phyloP scores from a whole-genome alignment of 2,113 vertebrate species.

The Equus przewalskii region DNA sequence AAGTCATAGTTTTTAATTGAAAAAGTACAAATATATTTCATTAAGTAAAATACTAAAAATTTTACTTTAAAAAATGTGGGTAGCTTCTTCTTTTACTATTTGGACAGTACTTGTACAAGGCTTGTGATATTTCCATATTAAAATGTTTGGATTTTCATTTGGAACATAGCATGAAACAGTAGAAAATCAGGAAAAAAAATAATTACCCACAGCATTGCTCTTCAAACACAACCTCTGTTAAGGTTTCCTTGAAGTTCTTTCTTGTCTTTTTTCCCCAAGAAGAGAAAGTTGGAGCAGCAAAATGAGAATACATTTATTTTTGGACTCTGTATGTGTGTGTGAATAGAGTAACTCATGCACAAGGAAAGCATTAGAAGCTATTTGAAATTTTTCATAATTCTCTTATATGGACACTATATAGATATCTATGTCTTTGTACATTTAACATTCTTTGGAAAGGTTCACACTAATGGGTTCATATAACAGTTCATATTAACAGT shows the following conservation, averaged over 20 bases:
- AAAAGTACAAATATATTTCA: slow-evolving; percentile 47
- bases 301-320: slow-evolving; percentile 1
- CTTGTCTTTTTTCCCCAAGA: neutral
- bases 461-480: neutral
- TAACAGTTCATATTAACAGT: too few relatives aligned
- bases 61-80: neutral
- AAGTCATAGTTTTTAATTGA: slow-evolving; percentile 45
- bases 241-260: neutral
- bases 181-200: neutral
- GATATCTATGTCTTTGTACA: neutral
- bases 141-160: neutral
- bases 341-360: neutral
- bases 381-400: slow-evolving; percentile 20
- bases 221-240: neutral
- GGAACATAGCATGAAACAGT: neutral
- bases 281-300: slow-evolving; percentile 18
- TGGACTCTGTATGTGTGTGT: neutral
- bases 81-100: neutral
- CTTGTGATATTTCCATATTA: neutral
- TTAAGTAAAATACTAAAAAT: slow-evolving; percentile 38
- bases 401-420: neutral
- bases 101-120: neutral
- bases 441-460: neutral
- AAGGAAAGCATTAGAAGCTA: neutral
- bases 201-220: neutral